Conservation (phyloP, 2,888 invertebrate genomes). For the Tetragonula carbonaria region DNA sequence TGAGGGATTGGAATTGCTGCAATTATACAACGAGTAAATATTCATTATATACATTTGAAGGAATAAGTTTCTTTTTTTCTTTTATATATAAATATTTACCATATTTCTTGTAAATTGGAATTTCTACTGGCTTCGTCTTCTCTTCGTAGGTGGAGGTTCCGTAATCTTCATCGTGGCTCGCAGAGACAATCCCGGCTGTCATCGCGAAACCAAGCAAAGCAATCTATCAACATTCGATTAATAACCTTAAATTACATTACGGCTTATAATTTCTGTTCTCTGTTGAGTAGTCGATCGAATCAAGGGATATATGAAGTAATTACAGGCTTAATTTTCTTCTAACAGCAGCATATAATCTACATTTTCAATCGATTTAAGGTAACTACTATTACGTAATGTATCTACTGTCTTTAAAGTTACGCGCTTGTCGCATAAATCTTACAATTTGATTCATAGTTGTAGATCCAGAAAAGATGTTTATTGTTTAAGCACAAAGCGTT, state of each 20-base stretch:
- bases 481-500: slow-evolving; percentile 64
- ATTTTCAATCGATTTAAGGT: background rate
- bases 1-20: slow-evolving; percentile 86
- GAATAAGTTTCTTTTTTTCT: background rate
- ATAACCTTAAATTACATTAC: background rate
- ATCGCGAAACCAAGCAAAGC: slow-evolving; percentile 66
- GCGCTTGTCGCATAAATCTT: slow-evolving; percentile 58
- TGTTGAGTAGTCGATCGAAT: too few species aligned
- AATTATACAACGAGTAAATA: slow-evolving; percentile 46
- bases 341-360: background rate
- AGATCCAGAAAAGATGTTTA: slow-evolving; percentile 40
- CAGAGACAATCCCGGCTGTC: slow-evolving; percentile 60
- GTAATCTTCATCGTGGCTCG: slow-evolving; percentile 75
- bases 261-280: background rate
- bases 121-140: slow-evolving; percentile 76
- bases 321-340: background rate
- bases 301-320: background rate
- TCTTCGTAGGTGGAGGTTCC: slow-evolving; percentile 80
- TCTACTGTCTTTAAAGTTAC: background rate
- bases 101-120: slow-evolving; percentile 81
- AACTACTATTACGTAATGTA: background rate
- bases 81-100: slow-evolving; percentile 68
- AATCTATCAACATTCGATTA: slow-evolving; percentile 68
- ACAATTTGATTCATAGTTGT: slow-evolving; percentile 76
- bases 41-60: background rate